Percentiles rank a stretch among this genome's conserved stretches.
phyloP scores from a whole-genome alignment of 2,888 invertebrate species.

The Chrysodeixis includens region DNA sequence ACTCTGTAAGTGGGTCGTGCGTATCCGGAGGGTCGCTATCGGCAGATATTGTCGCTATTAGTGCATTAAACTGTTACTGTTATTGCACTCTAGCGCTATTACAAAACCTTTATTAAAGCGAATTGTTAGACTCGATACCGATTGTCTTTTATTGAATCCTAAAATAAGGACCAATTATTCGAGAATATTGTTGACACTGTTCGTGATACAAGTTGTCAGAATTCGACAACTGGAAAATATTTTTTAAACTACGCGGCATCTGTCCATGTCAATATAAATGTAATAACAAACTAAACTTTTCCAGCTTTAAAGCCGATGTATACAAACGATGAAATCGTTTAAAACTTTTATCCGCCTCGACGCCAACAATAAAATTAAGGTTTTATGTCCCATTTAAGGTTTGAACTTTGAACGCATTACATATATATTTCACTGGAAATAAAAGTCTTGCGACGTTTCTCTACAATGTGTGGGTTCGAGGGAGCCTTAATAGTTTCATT shows the following conservation, averaged over 20 bases:
- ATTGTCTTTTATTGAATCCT: constrained; percentile 44
- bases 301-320: constrained; percentile 43
- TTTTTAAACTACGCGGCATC: constrained; percentile 19
- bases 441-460: constrained; percentile 58
- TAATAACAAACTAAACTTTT: constrained; percentile 41
- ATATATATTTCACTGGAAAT: constrained; percentile 62
- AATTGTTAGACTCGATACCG: constrained; percentile 28
- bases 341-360: constrained; percentile 42
- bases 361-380: constrained; percentile 53
- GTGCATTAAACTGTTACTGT: constrained; percentile 70
- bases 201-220: neutral
- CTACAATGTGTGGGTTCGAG: constrained; percentile 60
- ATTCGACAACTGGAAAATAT: no score
- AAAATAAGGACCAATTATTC: constrained; percentile 24
- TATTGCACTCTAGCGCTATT: constrained; percentile 52
- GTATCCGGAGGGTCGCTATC: constrained; percentile 81
- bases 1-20: constrained; percentile 77
- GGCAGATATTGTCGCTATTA: constrained; percentile 70
- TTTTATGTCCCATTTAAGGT: constrained; percentile 55
- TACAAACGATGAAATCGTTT: constrained; percentile 50
- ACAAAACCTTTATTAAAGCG: constrained; percentile 55
- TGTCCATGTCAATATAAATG: constrained; percentile 30
- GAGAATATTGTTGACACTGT: constrained; percentile 3
- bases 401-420: constrained; percentile 56
- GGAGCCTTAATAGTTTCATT: constrained; percentile 74